Conservation (phyloP, 2,888 invertebrate species). For the Pristionchus fissidentatus region DNA sequence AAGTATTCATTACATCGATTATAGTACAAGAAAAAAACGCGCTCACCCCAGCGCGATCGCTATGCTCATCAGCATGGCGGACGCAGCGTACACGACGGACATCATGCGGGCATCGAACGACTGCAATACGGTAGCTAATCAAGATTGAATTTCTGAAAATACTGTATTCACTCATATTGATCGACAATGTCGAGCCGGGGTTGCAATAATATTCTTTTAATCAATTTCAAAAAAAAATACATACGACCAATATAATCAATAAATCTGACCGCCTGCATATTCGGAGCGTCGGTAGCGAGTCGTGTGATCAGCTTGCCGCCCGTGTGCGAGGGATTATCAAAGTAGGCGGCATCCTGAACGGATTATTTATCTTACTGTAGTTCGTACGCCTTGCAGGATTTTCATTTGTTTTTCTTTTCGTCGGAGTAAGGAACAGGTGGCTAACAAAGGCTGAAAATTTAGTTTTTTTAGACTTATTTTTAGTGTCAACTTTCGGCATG, state of each 20-base stretch:
- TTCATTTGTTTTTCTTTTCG: neutral
- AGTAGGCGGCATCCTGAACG: conserved; percentile 76
- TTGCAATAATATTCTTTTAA: no score
- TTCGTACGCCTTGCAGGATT: no score
- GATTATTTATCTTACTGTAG: neutral
- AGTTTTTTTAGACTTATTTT: no score
- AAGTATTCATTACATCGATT: no score
- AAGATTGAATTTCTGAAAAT: neutral
- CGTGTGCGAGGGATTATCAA: conserved; percentile 76
- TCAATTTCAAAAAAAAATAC: neutral
- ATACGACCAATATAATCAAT: no score
- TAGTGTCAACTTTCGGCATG: no score
- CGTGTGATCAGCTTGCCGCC: conserved; percentile 76
- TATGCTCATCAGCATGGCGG: conserved; percentile 76
- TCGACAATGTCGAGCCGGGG: neutral
- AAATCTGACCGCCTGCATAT: conserved; percentile 76
- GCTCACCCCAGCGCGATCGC: conserved; percentile 76
- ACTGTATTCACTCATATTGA: neutral
- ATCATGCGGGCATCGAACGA: conserved; percentile 77
- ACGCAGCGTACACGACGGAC: conserved; percentile 75
- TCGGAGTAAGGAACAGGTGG: no score
- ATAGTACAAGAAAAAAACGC: neutral
- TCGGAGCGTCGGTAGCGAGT: conserved; percentile 77
- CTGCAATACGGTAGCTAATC: conserved; percentile 50
- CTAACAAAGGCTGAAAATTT: no score